Conservation (phyloP, 2,888 invertebrate genomes). For the Macroteleia sp. region DNA sequence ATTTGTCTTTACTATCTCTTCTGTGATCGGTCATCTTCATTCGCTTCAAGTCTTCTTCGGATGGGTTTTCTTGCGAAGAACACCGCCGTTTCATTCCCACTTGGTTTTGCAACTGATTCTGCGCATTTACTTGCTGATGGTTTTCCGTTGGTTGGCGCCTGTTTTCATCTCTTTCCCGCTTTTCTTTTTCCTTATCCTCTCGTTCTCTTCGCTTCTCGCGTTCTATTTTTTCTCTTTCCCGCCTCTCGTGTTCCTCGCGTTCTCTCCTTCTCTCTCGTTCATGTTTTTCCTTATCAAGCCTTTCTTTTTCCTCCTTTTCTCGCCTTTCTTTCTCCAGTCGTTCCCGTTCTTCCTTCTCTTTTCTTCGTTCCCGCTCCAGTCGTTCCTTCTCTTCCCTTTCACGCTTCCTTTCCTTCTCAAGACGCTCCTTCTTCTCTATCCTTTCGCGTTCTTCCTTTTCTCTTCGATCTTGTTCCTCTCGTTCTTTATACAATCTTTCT, state of each 20-base stretch:
- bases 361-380: conserved; percentile 72
- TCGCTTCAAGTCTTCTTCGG: conserved; percentile 87
- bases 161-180: conserved; percentile 67
- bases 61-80: conserved; percentile 89
- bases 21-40: conserved; percentile 86
- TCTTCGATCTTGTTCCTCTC: conserved; percentile 77
- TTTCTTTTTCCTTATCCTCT: conserved; percentile 74
- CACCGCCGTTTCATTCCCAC: conserved; percentile 90
- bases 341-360: conserved; percentile 77
- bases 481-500: conserved; percentile 65
- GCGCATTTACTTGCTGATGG: conserved; percentile 73
- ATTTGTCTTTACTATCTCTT: conserved; percentile 89
- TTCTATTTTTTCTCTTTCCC: conserved; percentile 68
- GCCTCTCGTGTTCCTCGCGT: conserved; percentile 75
- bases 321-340: conserved; percentile 70
- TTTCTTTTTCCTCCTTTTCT: conserved; percentile 74
- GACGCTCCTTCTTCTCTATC: conserved; percentile 77
- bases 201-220: conserved; percentile 69
- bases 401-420: conserved; percentile 74
- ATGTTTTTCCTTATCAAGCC: conserved; percentile 78
- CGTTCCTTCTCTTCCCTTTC: conserved; percentile 42
- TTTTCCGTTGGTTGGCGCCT: conserved; percentile 78
- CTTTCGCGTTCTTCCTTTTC: conserved; percentile 81
- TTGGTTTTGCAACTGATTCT: conserved; percentile 82
- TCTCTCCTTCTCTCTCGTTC: conserved; percentile 78